A percentile compares a stretch with the other conserved stretches of the same genome.
These are phyloP conservation scores for Willisornis vidua DNA, from an alignment of 2,113 vertebrate genomes.

Conservation along the genomic window DNA sequence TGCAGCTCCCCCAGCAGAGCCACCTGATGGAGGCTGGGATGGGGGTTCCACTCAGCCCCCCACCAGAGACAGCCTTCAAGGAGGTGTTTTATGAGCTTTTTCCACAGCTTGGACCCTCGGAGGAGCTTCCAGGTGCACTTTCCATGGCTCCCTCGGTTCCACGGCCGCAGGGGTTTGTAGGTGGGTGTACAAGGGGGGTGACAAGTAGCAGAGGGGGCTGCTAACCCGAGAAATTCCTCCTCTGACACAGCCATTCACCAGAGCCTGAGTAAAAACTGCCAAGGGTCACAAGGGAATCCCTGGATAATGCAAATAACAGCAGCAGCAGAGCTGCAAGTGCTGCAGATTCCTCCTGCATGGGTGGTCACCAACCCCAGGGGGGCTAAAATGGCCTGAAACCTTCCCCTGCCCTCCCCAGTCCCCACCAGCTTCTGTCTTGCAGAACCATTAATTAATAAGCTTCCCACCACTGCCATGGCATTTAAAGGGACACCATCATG, in stretches of 20 bases:
- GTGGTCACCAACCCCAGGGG: background rate
- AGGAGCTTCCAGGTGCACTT: constrained; percentile 16
- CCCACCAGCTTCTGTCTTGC: background rate
- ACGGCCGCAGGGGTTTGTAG: fast-evolving
- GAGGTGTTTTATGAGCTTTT: constrained; percentile 34
- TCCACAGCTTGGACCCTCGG: background rate
- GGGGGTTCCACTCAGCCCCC: background rate
- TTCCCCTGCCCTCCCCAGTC: background rate
- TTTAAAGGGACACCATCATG: background rate
- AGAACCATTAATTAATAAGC: background rate
- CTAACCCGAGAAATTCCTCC: constrained; percentile 13
- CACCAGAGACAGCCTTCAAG: background rate
- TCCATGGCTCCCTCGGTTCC: background rate
- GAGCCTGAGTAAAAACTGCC: background rate
- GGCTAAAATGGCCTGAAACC: background rate
- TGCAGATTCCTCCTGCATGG: background rate
- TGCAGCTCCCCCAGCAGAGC: fast-evolving
- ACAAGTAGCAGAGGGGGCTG: constrained; percentile 10
- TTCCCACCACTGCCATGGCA: background rate
- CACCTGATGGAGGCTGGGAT: background rate
- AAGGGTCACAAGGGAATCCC: background rate
- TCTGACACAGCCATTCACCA: background rate
- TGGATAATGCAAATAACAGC: background rate
- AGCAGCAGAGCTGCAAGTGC: background rate
- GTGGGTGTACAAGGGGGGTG: fast-evolving